These are phyloP conservation scores for Nineta flava DNA, from an alignment of 2,888 invertebrate species.

Conservation along the genomic window DNA sequence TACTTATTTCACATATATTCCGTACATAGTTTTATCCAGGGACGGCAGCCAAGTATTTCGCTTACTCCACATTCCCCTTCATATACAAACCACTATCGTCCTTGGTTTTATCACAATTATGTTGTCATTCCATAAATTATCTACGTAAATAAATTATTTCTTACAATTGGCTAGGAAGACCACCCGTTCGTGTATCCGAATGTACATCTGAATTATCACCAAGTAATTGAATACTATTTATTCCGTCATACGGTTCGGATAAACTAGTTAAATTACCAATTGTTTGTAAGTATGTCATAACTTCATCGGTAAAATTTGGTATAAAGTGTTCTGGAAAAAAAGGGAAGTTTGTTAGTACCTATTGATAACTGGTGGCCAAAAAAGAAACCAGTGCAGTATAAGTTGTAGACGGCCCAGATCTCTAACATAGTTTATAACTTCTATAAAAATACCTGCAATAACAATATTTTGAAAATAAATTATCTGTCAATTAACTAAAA, in stretches of 20 bases:
- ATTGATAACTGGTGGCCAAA: constrained; percentile 3
- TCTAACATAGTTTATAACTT: no score
- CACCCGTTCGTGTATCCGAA: constrained; percentile 57
- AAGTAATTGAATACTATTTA: constrained; percentile 49
- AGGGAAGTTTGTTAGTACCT: background rate
- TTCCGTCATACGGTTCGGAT: constrained; percentile 36
- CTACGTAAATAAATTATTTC: no score
- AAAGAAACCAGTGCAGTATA: background rate
- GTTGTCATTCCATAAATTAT: no score
- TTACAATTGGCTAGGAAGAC: constrained; percentile 47
- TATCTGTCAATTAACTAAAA: no score
- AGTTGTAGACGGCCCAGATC: constrained; percentile 3
- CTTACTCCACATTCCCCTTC: no score
- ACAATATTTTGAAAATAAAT: no score
- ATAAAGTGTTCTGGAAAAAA: constrained; percentile 20
- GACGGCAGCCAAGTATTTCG: no score
- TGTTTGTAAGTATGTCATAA: constrained; percentile 19
- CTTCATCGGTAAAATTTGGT: constrained; percentile 22
- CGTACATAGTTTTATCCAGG: no score
- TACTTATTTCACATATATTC: no score
- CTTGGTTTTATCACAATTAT: no score
- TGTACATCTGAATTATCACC: constrained; percentile 48
- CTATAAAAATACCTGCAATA: no score
- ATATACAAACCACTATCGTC: no score
- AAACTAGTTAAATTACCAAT: constrained; percentile 18